These are phyloP conservation scores for Delichon dasypus DNA, from an alignment of 2,797 vertebrate genomes.

Conservation along the genomic window DNA sequence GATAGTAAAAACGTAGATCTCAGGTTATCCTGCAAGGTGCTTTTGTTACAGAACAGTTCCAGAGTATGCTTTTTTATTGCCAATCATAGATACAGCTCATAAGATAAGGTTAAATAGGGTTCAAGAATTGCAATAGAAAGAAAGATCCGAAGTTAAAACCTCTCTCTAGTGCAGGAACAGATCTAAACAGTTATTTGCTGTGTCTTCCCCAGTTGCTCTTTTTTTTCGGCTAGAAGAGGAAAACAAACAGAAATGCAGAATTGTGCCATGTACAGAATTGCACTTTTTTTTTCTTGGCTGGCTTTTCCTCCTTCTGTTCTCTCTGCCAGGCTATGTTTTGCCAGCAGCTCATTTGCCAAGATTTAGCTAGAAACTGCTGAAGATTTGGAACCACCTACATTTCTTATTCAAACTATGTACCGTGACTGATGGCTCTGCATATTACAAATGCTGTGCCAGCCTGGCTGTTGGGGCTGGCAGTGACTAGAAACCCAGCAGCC, in stretches of 20 bases:
- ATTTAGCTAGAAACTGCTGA: constrained; percentile 43
- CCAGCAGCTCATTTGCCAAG: constrained; percentile 56
- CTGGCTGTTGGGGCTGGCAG: constrained; percentile 34
- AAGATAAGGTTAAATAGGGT: background rate
- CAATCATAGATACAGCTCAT: background rate
- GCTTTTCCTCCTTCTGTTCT: constrained; percentile 50
- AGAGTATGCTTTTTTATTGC: background rate
- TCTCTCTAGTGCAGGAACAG: background rate
- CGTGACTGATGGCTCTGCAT: constrained; percentile 25
- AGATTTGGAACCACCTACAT: constrained; percentile 51
- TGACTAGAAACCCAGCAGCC: constrained; percentile 20
- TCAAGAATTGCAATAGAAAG: background rate
- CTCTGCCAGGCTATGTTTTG: constrained; percentile 41
- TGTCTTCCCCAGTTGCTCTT: constrained; percentile 34
- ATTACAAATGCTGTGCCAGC: constrained; percentile 16
- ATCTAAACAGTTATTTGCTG: constrained; percentile 10
- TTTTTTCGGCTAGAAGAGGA: background rate
- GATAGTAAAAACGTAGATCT: background rate
- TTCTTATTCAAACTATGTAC: constrained; percentile 19
- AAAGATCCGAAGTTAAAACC: background rate
- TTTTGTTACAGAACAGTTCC: background rate
- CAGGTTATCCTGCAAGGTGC: background rate
- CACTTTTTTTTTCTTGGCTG: background rate
- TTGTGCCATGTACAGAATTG: background rate
- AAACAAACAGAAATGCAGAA: constrained; percentile 26